A percentile compares a stretch with the other conserved stretches of the same genome.
phyloP scores from a whole-genome alignment of 1,140 invertebrate species.

The Cheumatopsyche charites region DNA sequence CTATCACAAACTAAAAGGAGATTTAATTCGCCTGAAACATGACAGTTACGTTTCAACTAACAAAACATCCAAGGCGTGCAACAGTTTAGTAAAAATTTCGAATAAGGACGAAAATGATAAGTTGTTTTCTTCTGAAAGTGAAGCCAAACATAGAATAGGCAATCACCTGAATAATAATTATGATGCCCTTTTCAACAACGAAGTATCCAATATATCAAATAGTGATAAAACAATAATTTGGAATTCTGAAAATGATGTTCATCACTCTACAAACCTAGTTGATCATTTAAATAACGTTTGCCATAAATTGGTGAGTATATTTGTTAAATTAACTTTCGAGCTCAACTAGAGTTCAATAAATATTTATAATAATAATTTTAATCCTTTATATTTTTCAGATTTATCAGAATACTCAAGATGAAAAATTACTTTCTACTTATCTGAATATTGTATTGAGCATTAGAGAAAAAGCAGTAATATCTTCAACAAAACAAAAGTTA shows the following conservation, averaged over 20 bases:
- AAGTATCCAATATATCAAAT: not conserved
- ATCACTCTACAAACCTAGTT: not conserved
- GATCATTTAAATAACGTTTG: not conserved
- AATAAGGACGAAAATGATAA: no score
- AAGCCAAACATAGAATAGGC: no score
- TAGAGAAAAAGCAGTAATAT: conserved; percentile 39
- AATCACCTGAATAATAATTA: no score
- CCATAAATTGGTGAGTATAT: conserved; percentile 4
- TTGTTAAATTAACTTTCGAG: not conserved
- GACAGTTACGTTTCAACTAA: not conserved
- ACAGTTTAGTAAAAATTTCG: no score
- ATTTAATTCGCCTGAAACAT: not conserved
- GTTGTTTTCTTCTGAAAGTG: no score
- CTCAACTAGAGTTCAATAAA: not conserved
- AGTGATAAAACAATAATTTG: not conserved
- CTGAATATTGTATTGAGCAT: conserved; percentile 38
- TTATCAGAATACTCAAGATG: conserved; percentile 43
- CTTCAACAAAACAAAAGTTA: conserved; percentile 41
- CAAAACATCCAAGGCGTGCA: no score
- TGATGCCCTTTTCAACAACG: no score
- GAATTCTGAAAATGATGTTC: not conserved
- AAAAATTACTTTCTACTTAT: conserved; percentile 41
- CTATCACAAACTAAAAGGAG: not conserved
- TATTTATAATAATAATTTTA: conserved; percentile 31
- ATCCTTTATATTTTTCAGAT: conserved; percentile 33